These are phyloP conservation scores for Amaurobius ferox DNA, from an alignment of 2,888 invertebrate genomes.

Conservation along the genomic window DNA sequence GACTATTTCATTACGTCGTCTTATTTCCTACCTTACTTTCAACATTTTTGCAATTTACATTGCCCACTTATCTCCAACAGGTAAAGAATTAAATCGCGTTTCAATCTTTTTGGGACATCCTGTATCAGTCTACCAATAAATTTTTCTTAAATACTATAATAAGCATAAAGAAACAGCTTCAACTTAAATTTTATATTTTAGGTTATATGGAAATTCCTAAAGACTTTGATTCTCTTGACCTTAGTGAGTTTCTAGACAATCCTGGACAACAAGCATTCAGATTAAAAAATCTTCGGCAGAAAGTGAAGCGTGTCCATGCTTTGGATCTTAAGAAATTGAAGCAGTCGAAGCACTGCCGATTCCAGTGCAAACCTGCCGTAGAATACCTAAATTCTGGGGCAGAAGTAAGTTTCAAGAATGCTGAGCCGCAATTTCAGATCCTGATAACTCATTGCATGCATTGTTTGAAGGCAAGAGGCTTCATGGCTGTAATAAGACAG, in stretches of 20 bases:
- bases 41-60: too few species aligned
- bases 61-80: too few species aligned
- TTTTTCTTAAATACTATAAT: too few species aligned
- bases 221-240: constrained; percentile 10
- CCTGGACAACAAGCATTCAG: neutral
- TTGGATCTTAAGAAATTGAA: constrained; percentile 27
- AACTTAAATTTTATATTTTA: too few species aligned
- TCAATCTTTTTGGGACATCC: too few species aligned
- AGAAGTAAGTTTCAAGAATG: neutral
- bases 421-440: neutral
- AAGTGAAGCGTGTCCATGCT: constrained; percentile 21
- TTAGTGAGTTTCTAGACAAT: neutral
- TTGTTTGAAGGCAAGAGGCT: constrained; percentile 47
- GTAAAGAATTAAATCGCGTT: too few species aligned
- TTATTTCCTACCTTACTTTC: too few species aligned
- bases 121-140: too few species aligned
- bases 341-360: constrained; percentile 27
- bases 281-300: constrained; percentile 8
- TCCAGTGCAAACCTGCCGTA: constrained; percentile 50
- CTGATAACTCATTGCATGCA: constrained; percentile 49
- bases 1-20: too few species aligned
- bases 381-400: neutral
- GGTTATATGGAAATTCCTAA: constrained; percentile 35
- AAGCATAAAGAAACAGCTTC: too few species aligned
- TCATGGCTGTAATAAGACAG: constrained; percentile 30